These are phyloP conservation scores for Actias luna DNA, from an alignment of 2,888 invertebrate genomes.

Conservation along the genomic window DNA sequence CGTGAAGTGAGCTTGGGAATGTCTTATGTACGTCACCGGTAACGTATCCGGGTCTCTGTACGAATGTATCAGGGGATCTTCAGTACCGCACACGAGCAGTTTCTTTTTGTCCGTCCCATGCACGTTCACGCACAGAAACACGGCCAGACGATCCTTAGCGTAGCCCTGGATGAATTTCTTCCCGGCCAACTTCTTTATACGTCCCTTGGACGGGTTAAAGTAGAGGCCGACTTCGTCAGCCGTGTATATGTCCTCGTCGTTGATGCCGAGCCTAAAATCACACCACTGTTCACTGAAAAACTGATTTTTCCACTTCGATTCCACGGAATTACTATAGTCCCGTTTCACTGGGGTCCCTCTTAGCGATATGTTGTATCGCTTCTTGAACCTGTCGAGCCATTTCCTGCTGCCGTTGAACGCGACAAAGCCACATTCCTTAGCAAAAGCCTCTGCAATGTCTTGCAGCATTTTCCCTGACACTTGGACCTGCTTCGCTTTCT, in stretches of 20 bases:
- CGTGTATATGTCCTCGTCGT: conserved; percentile 48
- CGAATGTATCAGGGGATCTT: conserved; percentile 46
- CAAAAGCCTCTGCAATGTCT: conserved; percentile 44
- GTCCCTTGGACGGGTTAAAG: conserved; percentile 49
- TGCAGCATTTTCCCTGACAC: conserved; percentile 48
- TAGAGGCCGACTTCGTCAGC: conserved; percentile 51
- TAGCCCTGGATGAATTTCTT: conserved; percentile 51
- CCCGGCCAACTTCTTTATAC: conserved; percentile 45
- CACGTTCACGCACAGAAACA: conserved; percentile 49
- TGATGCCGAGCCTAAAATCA: conserved; percentile 40
- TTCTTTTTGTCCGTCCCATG: conserved; percentile 47
- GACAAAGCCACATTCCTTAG: conserved; percentile 46
- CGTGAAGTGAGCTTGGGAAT: conserved; percentile 47
- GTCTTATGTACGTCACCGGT: conserved; percentile 48
- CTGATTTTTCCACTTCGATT: conserved; percentile 49
- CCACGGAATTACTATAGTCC: conserved; percentile 34
- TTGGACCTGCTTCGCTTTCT: conserved; percentile 36
- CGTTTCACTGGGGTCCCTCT: conserved; percentile 34
- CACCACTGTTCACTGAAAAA: conserved; percentile 54
- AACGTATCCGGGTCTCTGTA: conserved; percentile 41
- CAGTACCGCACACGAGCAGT: conserved; percentile 46
- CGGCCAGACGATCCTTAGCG: conserved; percentile 43
- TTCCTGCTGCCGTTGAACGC: conserved; percentile 52
- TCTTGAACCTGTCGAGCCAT: conserved; percentile 53
- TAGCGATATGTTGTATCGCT: conserved; percentile 42